Evolutionary conservation across 2,888 invertebrate species (phyloP), one percentile per base, ranked within the genome.

Genomic region (Zelleria hepariella): DNA sequence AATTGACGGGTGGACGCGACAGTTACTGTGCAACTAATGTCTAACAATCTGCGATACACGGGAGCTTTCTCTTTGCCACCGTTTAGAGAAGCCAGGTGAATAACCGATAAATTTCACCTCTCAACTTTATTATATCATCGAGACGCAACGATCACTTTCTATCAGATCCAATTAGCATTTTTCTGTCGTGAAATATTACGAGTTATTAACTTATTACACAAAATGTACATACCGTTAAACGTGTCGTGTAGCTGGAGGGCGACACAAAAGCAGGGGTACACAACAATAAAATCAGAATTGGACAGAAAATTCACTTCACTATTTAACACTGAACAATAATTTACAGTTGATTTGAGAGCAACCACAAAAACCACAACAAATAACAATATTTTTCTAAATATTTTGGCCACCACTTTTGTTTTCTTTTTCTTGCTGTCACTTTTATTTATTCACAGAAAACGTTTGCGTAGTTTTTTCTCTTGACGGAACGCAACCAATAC

Each of bases 31-130:
- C 70, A 68, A 76, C 73, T 72, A 71, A 71, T 58, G 61, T 57
- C 60, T 75, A 73, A 63, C 64, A 61, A n/a, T n/a, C n/a, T n/a
- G 54, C 66, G 64, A 20, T 53, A 57, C 48, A 60, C 59, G 61
- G 58, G 61, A 65, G 66, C 68, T 69, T 68, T 70, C 71, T 62
- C 71, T 69, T 69, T 68, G 67, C 66, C 64, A 62, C 62, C 61
- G 60, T 61, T 58, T 61, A 32, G 63, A 61, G 65, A 73, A 77
- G 6, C n/a, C n/a, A 77, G 74, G 75, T 76, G 72, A 77, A 70
- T 71, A 70, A 74, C 74, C 71, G 68, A 66, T 51, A 72, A 73
- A 75, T 86, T 83, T 85, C 82, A 85, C 84, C 81, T 86, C 77
- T 83, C 79, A 80, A 82, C 77, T 75, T 71, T 64, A 64, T 85